Base-by-base conservation (phyloP, 2,888 invertebrate genomes). In the Tenthredo scrophulariae region DNA sequence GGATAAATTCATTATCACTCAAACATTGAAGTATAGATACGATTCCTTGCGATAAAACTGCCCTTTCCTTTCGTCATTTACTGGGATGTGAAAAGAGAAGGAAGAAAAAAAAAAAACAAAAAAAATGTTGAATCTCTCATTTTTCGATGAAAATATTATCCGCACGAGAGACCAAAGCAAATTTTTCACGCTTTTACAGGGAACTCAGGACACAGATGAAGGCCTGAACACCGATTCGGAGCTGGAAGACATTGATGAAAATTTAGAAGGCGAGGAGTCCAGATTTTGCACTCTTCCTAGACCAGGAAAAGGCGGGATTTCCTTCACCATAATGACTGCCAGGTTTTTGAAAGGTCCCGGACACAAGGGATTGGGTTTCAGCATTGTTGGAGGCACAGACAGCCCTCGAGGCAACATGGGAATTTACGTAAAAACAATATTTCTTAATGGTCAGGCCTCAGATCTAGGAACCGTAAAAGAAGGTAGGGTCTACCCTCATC, bases 371-470 rank as follows among this genome's bases (percentile, higher is more conserved):
- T 95, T 98, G 33, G 98, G 98, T 26, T 98, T 98, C 94, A 98
- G 97, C 89, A 97, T 98, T 88, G 98, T 98, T 29, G 98, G 98
- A 18, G 98, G 98, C 1, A 95, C 95, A 84, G 98, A 98, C 92
- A 97, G 97, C 18, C 97, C 97, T 1, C 96, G 96, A 87, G 98
- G 97, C 0, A 96, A 96, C 89, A 97, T 98, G 96, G 98, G 98
- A 70, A 97, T 98, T 89, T 98, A 97, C 92, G 97, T 98, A 29
- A 97, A 98, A 93, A 97, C 97, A 37, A 96, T 98, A 87, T 97
- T 97, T 91, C 96, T 97, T 86, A 96, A 96, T 89, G 98, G 98
- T 6, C 97, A 98, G 92, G 97, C 98, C 15, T 97, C 97, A 46
- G 97, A 98, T 90, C 96, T 96, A 88, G 96, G 96, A 37, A 94